These are phyloP conservation scores for Clarias fuscus DNA, from an alignment of 2,797 vertebrate genomes.

Conservation along the genomic window DNA sequence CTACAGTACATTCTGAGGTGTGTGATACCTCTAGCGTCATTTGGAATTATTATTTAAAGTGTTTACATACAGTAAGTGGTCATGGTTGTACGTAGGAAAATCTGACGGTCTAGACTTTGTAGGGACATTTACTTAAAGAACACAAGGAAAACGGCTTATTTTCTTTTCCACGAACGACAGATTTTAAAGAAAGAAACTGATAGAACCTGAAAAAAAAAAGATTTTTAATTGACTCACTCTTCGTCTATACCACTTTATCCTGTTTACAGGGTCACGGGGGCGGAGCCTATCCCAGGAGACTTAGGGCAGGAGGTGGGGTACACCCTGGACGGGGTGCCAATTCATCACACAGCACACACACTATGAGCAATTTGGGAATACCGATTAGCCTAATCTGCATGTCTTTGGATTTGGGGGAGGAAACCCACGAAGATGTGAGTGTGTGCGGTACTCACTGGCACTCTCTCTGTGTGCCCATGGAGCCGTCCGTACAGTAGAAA, in stretches of 20 bases:
- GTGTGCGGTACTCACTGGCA: slow-evolving; percentile 83
- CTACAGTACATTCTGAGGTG: background rate
- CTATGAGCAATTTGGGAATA: no score
- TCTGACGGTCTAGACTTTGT: background rate
- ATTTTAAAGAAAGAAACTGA: background rate
- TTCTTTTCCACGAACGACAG: background rate
- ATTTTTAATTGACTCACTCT: no score
- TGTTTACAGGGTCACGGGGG: no score
- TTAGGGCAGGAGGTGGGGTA: no score
- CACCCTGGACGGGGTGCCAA: no score
- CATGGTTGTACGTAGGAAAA: background rate
- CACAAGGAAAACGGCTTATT: background rate
- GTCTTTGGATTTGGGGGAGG: no score
- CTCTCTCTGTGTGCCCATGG: slow-evolving; percentile 94
- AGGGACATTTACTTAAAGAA: background rate
- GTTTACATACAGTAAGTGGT: background rate
- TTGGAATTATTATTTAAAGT: background rate
- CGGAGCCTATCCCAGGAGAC: no score
- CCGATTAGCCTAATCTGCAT: no score
- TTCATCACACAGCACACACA: no score
- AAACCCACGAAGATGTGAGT: background rate
- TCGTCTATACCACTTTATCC: no score
- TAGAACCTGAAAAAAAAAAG: background rate
- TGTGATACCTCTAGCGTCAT: background rate
- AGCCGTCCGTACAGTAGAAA: slow-evolving; percentile 96